A percentile compares a stretch with the other conserved stretches of the same genome.
These are phyloP conservation scores for Leucoraja ocellata DNA, from an alignment of 2,797 vertebrate genomes.

Conservation along the genomic window DNA sequence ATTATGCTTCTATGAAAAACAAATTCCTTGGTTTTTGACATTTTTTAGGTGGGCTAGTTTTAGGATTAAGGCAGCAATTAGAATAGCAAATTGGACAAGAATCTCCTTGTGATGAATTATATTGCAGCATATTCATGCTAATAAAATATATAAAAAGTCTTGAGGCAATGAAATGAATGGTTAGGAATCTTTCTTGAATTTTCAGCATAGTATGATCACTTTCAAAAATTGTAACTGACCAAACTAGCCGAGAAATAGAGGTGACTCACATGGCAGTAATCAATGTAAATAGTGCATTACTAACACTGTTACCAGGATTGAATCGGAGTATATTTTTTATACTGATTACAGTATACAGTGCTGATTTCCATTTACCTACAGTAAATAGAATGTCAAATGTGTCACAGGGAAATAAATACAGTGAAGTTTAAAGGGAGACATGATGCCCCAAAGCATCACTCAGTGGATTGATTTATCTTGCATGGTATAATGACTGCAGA, in stretches of 20 bases:
- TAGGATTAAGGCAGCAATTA: not conserved
- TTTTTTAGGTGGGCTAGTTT: not conserved
- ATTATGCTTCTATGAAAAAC: not conserved
- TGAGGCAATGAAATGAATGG: not conserved
- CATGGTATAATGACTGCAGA: constrained; percentile 71
- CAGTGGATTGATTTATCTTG: constrained; percentile 73
- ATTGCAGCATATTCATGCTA: not conserved
- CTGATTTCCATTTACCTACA: constrained; percentile 74
- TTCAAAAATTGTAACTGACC: not conserved
- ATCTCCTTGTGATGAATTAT: not conserved
- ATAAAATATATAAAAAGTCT: not conserved
- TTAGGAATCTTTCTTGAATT: not conserved
- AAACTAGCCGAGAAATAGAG: not conserved
- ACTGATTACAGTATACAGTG: constrained; percentile 68
- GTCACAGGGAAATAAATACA: constrained; percentile 72
- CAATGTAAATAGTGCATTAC: not conserved
- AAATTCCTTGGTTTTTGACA: not conserved
- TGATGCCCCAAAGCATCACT: constrained; percentile 67
- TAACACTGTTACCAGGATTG: not conserved
- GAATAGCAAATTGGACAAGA: not conserved
- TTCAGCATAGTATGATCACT: constrained; percentile 9
- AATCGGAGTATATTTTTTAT: constrained; percentile 45
- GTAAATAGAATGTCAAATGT: constrained; percentile 78
- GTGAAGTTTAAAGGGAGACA: constrained; percentile 70
- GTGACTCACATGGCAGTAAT: not conserved